Evolutionary conservation across 2,888 invertebrate genomes (phyloP), one percentile per base, ranked within the genome.

Genomic region (Coleophora flavipennella): DNA sequence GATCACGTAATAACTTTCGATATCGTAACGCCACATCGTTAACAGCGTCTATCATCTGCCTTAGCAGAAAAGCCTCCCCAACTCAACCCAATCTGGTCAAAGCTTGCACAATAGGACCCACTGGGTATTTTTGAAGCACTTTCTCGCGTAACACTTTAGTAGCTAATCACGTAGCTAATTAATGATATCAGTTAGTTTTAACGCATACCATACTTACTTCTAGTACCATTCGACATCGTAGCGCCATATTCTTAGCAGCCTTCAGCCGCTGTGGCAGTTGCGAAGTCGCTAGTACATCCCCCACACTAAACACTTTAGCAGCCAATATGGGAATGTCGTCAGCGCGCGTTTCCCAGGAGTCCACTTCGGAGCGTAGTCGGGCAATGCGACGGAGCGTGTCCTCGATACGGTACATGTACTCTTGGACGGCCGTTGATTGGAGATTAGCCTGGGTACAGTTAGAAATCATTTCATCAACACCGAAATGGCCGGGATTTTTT

Each of bases 281-380:
- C n/a, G 69, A 62, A 0, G 80, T 85, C 3, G 75, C 76, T 0
- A 89, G 79, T 0, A 73, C 60, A 8, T 86, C 85, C 2, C 83
- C 71, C 12, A 87, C 71, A 12, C 64, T 67, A 59, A 85, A 80
- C 37, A 88, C 83, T 0, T 68, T 63, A 32, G 77, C 75, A 0
- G 86, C 78, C 12, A 86, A 67, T 4, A 67, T 67, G 4, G 76
- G 68, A 12, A 88, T 57, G 37, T 87, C 85, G 0, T 76, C 75
- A 1, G 83, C 73, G 35, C 71, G 75, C 13, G 59, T 58, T 51
- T 66, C 79, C 79, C 67, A 86, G 35, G 46, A 57, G 40, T 55
- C 74, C n/a, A 65, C 67, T 11, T 44, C 62, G 13, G 50, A 48
- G 38, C 52, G 64, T 1, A 80, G 44, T 13, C 48, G 50, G n/a